These are phyloP conservation scores for Thecophora atra DNA, from an alignment of 2,888 invertebrate species.

Conservation along the genomic window DNA sequence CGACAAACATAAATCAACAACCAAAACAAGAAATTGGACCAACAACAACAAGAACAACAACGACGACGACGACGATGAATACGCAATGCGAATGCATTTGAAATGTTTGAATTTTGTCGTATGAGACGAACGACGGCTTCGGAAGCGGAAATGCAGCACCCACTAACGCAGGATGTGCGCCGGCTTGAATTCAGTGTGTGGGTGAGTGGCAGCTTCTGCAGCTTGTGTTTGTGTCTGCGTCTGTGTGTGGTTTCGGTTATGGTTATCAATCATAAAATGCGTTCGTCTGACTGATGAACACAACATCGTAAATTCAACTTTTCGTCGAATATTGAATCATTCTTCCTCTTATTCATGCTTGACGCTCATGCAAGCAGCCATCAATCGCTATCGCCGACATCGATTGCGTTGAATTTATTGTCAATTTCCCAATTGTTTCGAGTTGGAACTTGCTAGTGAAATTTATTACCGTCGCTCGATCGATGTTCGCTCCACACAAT, in stretches of 20 bases:
- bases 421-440: not conserved
- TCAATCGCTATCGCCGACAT: not conserved
- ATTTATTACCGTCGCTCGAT: not conserved
- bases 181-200: not conserved
- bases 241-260: not conserved
- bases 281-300: not conserved
- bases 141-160: constrained; percentile 27
- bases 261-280: constrained; percentile 3
- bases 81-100: constrained; percentile 7
- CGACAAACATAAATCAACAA: constrained; percentile 21
- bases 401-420: not conserved
- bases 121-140: constrained; percentile 18
- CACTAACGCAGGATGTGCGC: not conserved
- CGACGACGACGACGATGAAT: constrained; percentile 12
- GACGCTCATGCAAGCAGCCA: not conserved
- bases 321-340: not conserved
- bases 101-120: constrained; percentile 8
- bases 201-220: not conserved
- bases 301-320: constrained; percentile 5
- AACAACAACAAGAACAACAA: constrained; percentile 11
- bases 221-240: not conserved
- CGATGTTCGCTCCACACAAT: not conserved
- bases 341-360: not conserved
- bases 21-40: not conserved
- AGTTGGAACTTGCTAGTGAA: constrained; percentile 6